Conservation (phyloP, 2,888 invertebrate species). For the Nipponacmea schrenckii region DNA sequence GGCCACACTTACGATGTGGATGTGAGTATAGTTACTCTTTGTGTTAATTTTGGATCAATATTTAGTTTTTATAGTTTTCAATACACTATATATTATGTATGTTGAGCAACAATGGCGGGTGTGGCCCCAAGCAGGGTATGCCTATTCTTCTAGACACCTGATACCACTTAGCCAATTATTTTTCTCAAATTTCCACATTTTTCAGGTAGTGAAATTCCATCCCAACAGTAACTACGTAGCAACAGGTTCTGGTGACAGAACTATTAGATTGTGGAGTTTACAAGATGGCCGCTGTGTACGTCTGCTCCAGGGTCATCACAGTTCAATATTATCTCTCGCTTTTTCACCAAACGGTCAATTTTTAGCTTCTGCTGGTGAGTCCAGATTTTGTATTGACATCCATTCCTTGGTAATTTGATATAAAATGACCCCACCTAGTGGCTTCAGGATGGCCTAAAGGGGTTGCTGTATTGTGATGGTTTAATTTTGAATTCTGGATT, state of each 20-base stretch:
- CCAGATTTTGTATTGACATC: background rate
- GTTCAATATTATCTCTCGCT: conserved; percentile 79
- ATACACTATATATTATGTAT: no score
- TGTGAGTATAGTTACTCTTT: conserved; percentile 71
- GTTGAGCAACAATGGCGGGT: no score
- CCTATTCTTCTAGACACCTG: no score
- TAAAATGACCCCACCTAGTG: no score
- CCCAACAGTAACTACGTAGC: conserved; percentile 90
- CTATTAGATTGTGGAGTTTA: conserved; percentile 87
- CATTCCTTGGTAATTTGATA: background rate
- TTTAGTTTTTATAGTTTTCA: no score
- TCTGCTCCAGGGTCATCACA: conserved; percentile 78
- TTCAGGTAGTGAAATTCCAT: conserved; percentile 87
- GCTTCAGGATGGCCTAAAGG: no score
- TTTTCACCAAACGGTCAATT: conserved; percentile 88
- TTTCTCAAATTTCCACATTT: conserved; percentile 24
- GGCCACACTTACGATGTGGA: conserved; percentile 91
- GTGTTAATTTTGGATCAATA: background rate
- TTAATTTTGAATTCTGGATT: background rate
- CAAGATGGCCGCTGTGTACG: conserved; percentile 85
- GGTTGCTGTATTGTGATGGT: no score
- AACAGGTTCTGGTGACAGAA: conserved; percentile 90
- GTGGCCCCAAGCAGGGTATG: no score
- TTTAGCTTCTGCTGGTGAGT: conserved; percentile 83
- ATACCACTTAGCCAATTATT: no score